Evolutionary conservation across 2,888 invertebrate genomes (phyloP).

Genomic region (Mystacides longicornis): DNA sequence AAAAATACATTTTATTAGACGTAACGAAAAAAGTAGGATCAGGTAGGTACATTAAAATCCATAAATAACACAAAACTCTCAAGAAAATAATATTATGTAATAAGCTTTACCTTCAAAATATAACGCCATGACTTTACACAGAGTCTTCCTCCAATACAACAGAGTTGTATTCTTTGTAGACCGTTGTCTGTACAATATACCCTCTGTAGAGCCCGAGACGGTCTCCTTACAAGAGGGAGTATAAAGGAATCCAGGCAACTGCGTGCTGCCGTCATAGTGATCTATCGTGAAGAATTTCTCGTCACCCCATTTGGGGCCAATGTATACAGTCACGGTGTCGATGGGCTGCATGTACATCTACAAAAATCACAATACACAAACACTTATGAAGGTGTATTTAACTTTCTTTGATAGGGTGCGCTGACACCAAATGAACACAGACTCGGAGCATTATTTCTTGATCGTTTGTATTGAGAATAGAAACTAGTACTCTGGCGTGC

Average conservation of each 20-base stretch:
- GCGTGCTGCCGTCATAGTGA: constrained; percentile 47
- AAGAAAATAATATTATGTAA: too few relatives aligned
- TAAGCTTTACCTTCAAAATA: constrained; percentile 49
- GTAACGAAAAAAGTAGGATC: too few relatives aligned
- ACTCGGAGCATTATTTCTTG: too few relatives aligned
- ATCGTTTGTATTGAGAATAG: too few relatives aligned
- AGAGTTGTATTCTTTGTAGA: constrained; percentile 50
- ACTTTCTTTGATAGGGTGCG: too few relatives aligned
- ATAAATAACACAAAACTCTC: too few relatives aligned
- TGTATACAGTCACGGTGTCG: constrained; percentile 55
- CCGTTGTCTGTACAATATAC: constrained; percentile 54
- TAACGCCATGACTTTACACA: constrained; percentile 56
- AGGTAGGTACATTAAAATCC: too few relatives aligned
- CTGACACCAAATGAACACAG: too few relatives aligned
- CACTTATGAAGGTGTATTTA: too few relatives aligned
- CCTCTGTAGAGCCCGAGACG: constrained; percentile 58
- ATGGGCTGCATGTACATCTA: constrained; percentile 57
- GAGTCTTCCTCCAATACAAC: constrained; percentile 59
- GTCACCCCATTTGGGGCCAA: constrained; percentile 51
- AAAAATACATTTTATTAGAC: too few relatives aligned
- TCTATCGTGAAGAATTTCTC: constrained; percentile 56
- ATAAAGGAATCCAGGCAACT: constrained; percentile 48
- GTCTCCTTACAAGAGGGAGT: constrained; percentile 45
- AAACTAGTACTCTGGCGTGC: too few relatives aligned
- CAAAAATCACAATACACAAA: background rate